A percentile compares a stretch with the other conserved stretches of the same genome.
Evolutionary conservation across 2,113 vertebrate species (phyloP).

Genomic region (Onychostoma macrolepis): DNA sequence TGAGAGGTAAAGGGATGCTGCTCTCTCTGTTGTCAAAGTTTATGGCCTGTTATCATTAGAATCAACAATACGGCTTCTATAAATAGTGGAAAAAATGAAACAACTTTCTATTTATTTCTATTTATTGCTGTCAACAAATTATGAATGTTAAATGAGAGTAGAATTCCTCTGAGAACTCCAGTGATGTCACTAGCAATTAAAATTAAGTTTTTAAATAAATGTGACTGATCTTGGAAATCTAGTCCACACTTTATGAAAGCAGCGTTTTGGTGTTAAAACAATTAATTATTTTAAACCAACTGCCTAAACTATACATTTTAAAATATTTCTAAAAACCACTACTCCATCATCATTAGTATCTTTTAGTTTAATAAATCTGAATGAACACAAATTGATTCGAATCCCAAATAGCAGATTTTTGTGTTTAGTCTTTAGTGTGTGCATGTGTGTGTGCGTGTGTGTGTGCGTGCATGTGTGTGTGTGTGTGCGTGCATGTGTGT

Average conservation of each 20-base stretch:
- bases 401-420: background rate
- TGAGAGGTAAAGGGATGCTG: background rate
- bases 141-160: background rate
- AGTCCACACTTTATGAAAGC: background rate
- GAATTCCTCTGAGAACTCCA: background rate
- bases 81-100: background rate
- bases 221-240: background rate
- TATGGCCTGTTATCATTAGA: background rate
- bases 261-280: background rate
- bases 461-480: too few relatives aligned
- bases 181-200: background rate
- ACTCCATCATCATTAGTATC: background rate
- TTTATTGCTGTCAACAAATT: background rate
- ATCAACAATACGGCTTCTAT: background rate
- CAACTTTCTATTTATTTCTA: background rate
- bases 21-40: too few relatives aligned
- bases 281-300: background rate
- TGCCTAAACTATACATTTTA: background rate
- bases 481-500: too few relatives aligned
- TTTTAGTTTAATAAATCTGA: background rate
- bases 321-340: background rate
- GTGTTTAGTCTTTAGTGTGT: background rate
- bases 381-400: background rate
- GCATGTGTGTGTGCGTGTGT: too few relatives aligned
- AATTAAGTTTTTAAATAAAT: background rate